A percentile compares a stretch with the other conserved stretches of the same genome.
These are phyloP conservation scores for Progne subis DNA, from an alignment of 2,113 vertebrate species.

Conservation along the genomic window DNA sequence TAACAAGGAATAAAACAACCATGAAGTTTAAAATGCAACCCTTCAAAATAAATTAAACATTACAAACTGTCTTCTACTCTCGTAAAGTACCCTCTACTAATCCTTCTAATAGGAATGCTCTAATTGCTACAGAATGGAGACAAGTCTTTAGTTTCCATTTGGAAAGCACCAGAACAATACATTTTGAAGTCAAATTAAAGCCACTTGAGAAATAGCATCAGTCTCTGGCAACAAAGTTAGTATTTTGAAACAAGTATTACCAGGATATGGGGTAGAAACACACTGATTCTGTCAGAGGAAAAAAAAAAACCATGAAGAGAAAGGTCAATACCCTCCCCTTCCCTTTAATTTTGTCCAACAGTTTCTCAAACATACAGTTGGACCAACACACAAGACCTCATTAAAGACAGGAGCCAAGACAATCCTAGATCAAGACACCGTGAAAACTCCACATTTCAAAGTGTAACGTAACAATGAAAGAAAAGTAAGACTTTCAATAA, in stretches of 20 bases:
- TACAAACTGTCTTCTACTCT: background rate
- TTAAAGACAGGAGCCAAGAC: background rate
- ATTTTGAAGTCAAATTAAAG: background rate
- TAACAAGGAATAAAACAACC: background rate
- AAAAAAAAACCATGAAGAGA: background rate
- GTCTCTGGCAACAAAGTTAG: background rate
- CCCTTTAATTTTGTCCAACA: background rate
- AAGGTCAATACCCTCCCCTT: accelerated
- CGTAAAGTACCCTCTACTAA: background rate
- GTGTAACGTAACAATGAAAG: background rate
- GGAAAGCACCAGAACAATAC: background rate
- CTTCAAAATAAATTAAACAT: background rate
- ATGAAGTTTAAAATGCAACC: background rate
- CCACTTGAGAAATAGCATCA: background rate
- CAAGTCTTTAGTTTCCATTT: background rate
- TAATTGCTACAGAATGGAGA: constrained; percentile 13
- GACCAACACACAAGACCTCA: background rate
- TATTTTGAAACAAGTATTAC: background rate
- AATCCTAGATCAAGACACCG: background rate
- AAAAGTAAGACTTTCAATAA: background rate
- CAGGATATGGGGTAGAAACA: background rate
- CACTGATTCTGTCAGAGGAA: accelerated
- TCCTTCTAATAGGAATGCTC: background rate
- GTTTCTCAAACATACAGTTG: background rate
- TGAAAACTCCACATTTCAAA: background rate